phyloP scores from a whole-genome alignment of 2,888 invertebrate species.

The Cantharis rustica region DNA sequence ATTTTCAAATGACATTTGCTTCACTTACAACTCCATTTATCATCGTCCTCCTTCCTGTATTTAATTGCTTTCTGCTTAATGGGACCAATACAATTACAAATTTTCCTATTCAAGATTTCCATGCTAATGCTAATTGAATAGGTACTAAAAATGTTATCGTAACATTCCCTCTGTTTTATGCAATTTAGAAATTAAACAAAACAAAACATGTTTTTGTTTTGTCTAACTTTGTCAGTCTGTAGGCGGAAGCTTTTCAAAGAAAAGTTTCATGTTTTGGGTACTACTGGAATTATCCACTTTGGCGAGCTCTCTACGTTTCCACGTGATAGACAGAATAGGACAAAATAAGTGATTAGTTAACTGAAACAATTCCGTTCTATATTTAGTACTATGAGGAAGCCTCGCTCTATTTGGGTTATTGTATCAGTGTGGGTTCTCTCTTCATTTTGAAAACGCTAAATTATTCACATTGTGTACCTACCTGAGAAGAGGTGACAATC shows the following conservation, averaged over 20 bases:
- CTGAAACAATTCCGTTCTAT: background rate
- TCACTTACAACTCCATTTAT: background rate
- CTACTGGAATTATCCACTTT: background rate
- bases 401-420: background rate
- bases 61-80: background rate
- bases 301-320: background rate
- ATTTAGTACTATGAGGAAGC: background rate
- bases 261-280: background rate
- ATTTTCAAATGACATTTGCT: background rate
- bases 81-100: background rate
- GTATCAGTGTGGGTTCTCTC: background rate
- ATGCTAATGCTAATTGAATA: background rate
- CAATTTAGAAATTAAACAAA: background rate
- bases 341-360: background rate
- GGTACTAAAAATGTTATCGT: background rate
- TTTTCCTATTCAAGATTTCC: background rate
- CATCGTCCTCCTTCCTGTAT: background rate
- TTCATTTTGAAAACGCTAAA: background rate
- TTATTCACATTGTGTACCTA: background rate
- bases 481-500: background rate
- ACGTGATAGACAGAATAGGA: background rate
- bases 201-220: background rate
- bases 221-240: background rate
- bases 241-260: background rate
- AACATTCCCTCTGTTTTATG: background rate